These are phyloP conservation scores for Erythrolamprus reginae DNA, from an alignment of 2,113 vertebrate genomes.

Conservation along the genomic window DNA sequence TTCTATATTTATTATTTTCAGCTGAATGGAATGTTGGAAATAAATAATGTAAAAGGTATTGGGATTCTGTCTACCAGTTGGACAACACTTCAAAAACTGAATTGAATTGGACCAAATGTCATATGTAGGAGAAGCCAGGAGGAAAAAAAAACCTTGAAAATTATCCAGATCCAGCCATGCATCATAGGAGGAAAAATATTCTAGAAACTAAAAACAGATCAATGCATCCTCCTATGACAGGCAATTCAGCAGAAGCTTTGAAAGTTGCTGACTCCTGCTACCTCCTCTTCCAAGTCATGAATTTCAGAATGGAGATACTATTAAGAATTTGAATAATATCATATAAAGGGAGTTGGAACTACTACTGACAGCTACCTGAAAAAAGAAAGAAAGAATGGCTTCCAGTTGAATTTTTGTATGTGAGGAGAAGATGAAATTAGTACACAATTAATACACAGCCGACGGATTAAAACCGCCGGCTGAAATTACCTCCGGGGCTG, in stretches of 20 bases:
- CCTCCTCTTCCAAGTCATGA: background rate
- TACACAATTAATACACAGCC: no score
- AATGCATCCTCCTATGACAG: background rate
- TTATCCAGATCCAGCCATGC: background rate
- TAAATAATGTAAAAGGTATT: background rate
- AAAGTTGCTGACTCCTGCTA: background rate
- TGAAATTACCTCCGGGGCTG: no score
- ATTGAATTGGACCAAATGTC: background rate
- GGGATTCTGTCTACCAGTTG: background rate
- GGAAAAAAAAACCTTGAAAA: background rate
- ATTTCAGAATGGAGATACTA: background rate
- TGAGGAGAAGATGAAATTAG: background rate
- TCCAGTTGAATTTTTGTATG: background rate
- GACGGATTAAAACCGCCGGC: no score
- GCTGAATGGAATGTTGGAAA: background rate
- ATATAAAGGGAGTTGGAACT: background rate
- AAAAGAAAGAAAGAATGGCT: background rate
- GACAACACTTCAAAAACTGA: background rate
- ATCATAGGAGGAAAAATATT: background rate
- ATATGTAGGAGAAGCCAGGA: background rate
- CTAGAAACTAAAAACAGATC: no score
- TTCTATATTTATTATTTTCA: background rate
- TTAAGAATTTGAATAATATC: background rate
- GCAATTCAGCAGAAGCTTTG: background rate
- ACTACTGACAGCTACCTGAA: background rate